A percentile compares a stretch with the other conserved stretches of the same genome.
phyloP scores from a whole-genome alignment of 1,140 invertebrate species.

The Heliothis subflexa region DNA sequence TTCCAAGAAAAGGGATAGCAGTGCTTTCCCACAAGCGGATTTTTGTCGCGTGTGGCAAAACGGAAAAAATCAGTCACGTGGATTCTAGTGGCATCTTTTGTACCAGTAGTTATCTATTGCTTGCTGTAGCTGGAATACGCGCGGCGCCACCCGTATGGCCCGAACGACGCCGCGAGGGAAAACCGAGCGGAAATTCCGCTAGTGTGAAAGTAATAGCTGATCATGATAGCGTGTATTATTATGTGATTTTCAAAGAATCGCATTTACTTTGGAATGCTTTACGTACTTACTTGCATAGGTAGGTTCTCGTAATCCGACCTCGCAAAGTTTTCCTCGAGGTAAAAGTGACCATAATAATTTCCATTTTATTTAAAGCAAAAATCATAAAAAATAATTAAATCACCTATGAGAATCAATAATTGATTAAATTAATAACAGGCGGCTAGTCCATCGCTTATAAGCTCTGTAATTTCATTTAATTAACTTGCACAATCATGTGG shows the following conservation, averaged over 20 bases:
- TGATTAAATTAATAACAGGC: constrained; percentile 6
- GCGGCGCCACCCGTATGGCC: too few species aligned
- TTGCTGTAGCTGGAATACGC: too few species aligned
- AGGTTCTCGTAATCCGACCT: not conserved
- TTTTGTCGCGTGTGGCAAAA: too few species aligned
- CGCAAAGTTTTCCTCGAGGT: not conserved
- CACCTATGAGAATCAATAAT: not conserved
- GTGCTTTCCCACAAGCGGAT: too few species aligned
- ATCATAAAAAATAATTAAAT: constrained; percentile 2
- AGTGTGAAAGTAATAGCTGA: not conserved
- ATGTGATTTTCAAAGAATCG: constrained; percentile 23
- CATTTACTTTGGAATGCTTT: constrained; percentile 18
- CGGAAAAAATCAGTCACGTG: too few species aligned
- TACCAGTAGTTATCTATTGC: too few species aligned
- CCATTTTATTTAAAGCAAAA: not conserved
- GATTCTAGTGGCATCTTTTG: too few species aligned
- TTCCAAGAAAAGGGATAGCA: constrained; percentile 13
- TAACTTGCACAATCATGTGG: constrained; percentile 17
- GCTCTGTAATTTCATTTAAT: constrained; percentile 28
- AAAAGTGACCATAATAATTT: not conserved
- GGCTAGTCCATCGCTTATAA: constrained; percentile 19
- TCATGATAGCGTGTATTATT: not conserved
- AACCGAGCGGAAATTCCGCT: too few species aligned
- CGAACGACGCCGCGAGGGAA: too few species aligned
- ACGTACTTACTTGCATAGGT: not conserved